A percentile compares a stretch with the other conserved stretches of the same genome.
These are phyloP conservation scores for Diceros bicornis DNA, from an alignment of 2,797 vertebrate genomes.

Conservation along the genomic window DNA sequence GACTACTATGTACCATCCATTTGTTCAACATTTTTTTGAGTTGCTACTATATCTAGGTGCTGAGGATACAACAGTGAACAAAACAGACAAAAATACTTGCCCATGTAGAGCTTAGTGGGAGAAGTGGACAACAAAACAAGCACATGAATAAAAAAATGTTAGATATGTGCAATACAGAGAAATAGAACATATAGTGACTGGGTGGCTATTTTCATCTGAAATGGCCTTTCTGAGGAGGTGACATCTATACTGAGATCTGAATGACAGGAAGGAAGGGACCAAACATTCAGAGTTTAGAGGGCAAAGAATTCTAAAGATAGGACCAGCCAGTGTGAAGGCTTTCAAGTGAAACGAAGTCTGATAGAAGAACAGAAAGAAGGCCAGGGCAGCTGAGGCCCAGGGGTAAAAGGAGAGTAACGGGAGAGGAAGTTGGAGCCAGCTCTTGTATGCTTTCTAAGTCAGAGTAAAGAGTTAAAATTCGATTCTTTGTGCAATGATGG, in stretches of 20 bases:
- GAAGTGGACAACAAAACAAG: not conserved
- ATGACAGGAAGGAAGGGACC: conserved; percentile 47
- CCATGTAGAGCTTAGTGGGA: not conserved
- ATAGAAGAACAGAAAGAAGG: conserved; percentile 33
- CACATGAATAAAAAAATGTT: conserved; percentile 40
- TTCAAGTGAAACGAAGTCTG: not conserved
- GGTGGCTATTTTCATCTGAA: conserved; percentile 40
- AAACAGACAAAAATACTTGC: not conserved
- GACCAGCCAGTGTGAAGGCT: not conserved
- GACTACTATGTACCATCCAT: not conserved
- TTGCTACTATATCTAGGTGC: not conserved
- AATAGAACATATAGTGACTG: conserved; percentile 31
- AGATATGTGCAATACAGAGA: not conserved
- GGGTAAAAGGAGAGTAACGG: not conserved
- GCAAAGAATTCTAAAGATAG: conserved; percentile 9
- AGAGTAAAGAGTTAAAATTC: not conserved
- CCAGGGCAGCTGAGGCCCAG: not conserved
- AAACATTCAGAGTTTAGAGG: conserved; percentile 29
- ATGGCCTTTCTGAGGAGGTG: not conserved
- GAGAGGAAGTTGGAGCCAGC: not conserved
- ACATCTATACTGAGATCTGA: conserved; percentile 51
- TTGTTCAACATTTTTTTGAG: conserved; percentile 36
- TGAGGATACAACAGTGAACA: not conserved
- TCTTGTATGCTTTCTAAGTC: not conserved
- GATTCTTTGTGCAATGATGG: not conserved